Evolutionary conservation across 1,140 invertebrate species (phyloP).

Genomic region (Pseudomyrmex gracilis): DNA sequence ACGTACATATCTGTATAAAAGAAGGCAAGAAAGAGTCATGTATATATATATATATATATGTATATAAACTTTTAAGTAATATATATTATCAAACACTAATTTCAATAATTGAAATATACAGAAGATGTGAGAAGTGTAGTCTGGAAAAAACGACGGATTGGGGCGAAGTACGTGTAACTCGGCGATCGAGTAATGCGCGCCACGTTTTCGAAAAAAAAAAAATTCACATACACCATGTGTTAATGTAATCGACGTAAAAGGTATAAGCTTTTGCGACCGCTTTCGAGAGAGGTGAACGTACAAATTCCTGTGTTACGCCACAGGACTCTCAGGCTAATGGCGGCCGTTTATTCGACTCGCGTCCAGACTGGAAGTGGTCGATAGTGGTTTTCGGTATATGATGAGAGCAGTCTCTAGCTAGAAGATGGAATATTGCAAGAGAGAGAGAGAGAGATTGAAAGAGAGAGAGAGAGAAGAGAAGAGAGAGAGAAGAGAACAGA

Average conservation of each 20-base stretch:
- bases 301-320: slow-evolving; percentile 31
- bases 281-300: slow-evolving; percentile 8
- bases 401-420: neutral
- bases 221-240: neutral
- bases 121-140: too few species aligned
- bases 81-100: too few species aligned
- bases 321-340: slow-evolving; percentile 48
- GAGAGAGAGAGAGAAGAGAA: too few species aligned
- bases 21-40: too few species aligned
- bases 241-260: slow-evolving; percentile 37
- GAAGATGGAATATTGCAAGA: slow-evolving; percentile 28
- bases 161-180: neutral
- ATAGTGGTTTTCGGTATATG: slow-evolving; percentile 15
- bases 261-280: neutral
- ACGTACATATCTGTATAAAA: too few species aligned
- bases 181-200: neutral
- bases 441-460: neutral
- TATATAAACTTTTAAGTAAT: too few species aligned
- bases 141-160: too few species aligned
- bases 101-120: too few species aligned
- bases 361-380: slow-evolving; percentile 10
- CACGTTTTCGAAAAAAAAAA: neutral
- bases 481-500: too few species aligned
- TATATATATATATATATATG: too few species aligned
- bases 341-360: slow-evolving; percentile 52